Percentiles rank a stretch among this genome's conserved stretches.
Conservation (phyloP, 2,888 invertebrate species). For the Habroteleia sp. region DNA sequence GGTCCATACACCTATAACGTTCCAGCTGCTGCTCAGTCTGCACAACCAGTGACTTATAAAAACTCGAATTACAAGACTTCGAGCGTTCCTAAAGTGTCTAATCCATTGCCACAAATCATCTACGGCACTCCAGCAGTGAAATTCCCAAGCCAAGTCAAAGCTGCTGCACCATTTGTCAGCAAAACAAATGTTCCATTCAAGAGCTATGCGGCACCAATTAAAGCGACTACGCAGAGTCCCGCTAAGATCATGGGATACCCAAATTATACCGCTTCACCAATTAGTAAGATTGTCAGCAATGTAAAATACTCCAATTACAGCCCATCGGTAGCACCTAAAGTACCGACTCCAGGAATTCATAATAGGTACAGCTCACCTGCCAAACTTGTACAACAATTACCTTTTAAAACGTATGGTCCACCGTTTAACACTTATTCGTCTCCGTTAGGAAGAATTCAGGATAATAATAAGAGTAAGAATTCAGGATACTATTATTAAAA, state of each 20-base stretch:
- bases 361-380: neutral
- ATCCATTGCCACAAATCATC: neutral
- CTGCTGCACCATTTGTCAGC: neutral
- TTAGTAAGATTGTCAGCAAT: neutral
- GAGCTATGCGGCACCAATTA: neutral
- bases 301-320: neutral
- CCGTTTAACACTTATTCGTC: neutral
- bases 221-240: neutral
- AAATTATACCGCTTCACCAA: neutral
- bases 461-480: no score
- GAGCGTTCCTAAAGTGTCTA: no score
- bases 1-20: neutral
- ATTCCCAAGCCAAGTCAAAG: no score
- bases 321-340: neutral
- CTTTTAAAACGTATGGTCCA: constrained; percentile 11
- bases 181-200: neutral
- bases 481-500: no score
- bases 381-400: neutral
- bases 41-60: neutral
- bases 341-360: neutral
- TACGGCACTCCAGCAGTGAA: neutral
- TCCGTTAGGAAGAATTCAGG: neutral
- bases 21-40: neutral
- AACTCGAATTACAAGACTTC: neutral
- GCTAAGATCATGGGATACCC: neutral